Percentiles rank a stretch among this genome's conserved stretches.
These are phyloP conservation scores for Serinus canaria DNA, from an alignment of 2,113 vertebrate genomes.

Conservation along the genomic window DNA sequence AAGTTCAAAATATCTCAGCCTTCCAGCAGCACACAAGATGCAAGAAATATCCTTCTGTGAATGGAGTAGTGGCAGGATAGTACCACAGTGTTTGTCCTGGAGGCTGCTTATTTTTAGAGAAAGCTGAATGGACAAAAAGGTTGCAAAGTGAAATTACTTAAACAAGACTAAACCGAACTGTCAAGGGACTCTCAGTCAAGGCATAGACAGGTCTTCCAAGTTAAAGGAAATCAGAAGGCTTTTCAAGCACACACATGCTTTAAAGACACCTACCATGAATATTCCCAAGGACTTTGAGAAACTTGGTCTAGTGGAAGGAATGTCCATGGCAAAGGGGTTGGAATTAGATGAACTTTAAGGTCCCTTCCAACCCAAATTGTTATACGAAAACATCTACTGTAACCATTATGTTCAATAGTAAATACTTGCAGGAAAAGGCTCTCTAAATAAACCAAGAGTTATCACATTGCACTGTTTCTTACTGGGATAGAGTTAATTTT, in stretches of 20 bases:
- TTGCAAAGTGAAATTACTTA: not conserved
- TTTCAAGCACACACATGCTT: not conserved
- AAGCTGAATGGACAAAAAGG: not conserved
- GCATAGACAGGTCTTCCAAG: not conserved
- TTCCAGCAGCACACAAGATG: not conserved
- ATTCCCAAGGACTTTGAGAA: not conserved
- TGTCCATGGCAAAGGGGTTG: accelerated
- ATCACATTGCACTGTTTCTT: not conserved
- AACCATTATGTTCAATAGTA: not conserved
- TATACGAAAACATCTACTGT: not conserved
- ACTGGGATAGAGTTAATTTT: not conserved
- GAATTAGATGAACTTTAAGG: not conserved
- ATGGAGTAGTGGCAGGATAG: not conserved
- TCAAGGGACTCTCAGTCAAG: not conserved
- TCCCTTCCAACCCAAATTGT: not conserved
- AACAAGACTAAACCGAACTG: not conserved
- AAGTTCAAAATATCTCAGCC: not conserved
- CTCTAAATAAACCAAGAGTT: not conserved
- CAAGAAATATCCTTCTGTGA: not conserved
- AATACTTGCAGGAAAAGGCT: not conserved
- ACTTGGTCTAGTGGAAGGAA: not conserved
- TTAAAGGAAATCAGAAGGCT: not conserved
- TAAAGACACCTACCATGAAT: not conserved
- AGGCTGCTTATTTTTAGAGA: not conserved
- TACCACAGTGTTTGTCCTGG: not conserved